phyloP scores from a whole-genome alignment of 2,888 invertebrate genomes.

The Tipula unca region DNA sequence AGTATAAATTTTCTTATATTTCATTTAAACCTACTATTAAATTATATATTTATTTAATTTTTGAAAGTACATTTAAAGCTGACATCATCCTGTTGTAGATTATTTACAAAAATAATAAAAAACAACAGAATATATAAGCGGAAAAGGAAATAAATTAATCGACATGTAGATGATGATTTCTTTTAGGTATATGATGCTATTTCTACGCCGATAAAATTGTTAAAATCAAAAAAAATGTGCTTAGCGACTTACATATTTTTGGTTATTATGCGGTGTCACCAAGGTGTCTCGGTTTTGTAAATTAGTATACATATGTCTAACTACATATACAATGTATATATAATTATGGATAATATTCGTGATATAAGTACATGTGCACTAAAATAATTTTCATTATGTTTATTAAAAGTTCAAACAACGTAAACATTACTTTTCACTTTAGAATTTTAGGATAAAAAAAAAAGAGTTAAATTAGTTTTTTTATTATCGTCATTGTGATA shows the following conservation, averaged over 20 bases:
- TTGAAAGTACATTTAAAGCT: neutral
- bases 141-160: neutral
- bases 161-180: neutral
- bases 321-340: neutral
- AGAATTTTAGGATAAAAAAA: neutral
- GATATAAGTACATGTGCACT: neutral
- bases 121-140: neutral
- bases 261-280: neutral
- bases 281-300: neutral
- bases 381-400: neutral
- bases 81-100: neutral
- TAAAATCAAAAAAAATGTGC: neutral
- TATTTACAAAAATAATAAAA: neutral
- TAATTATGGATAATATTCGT: neutral
- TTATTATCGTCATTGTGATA: neutral
- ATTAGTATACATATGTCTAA: neutral
- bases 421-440: neutral
- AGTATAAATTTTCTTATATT: neutral
- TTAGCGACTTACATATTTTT: neutral
- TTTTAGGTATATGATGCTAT: neutral
- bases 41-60: neutral
- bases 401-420: neutral
- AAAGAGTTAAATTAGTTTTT: neutral
- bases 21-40: neutral
- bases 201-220: neutral